Base-by-base conservation (phyloP, 2,797 vertebrate genomes). In the Dromococcyx pavoninus region DNA sequence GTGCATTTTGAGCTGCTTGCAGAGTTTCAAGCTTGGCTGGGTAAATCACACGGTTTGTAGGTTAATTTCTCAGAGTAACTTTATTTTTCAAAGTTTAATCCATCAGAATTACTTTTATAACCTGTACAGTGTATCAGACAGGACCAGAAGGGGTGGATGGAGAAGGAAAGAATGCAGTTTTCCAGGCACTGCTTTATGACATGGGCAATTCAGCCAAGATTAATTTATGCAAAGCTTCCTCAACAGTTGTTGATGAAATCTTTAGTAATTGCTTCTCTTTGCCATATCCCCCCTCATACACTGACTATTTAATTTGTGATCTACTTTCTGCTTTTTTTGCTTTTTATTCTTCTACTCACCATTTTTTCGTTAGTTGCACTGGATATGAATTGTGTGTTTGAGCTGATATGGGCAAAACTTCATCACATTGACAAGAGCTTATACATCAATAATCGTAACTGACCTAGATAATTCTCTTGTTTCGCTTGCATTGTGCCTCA, bases 391-490 rank as follows among this genome's bases (percentile, higher is more conserved):
- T 16, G 1, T 61, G 23, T 78, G 37, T 75, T 84, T 88, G 62
- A 66, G 67, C 14, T 82, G 76, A 62, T 67, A 41, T 62, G 61
- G 77, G 62, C 60, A 76, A 88, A 87, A 56, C 62, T 60, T 33
- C 60, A 83, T 88, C 86, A 81, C 39, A 7, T 17, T 76, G 86
- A 76, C 73, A 65, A 37, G 62, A 41, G 43, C 33, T 15, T 76
- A 51, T 41, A 54, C 90, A 85, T 88, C 88, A 94, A 70, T 88
- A 96, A 91, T 81, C 60, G 48, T 17, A 88, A 27, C 35, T 5
- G 11, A 75, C 90, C 77, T 41, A 48, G 67, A 88, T 60, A 28
- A 66, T 66, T 89, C 60, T 7, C 44, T 93, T 85, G 50, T 54
- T 95, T 66, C 81, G 46, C 73, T 88, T 62, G 50, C 57, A 35